A percentile compares a stretch with the other conserved stretches of the same genome.
Evolutionary conservation across 2,113 vertebrate genomes (phyloP).

Genomic region (Chaetorhynchus papuensis): DNA sequence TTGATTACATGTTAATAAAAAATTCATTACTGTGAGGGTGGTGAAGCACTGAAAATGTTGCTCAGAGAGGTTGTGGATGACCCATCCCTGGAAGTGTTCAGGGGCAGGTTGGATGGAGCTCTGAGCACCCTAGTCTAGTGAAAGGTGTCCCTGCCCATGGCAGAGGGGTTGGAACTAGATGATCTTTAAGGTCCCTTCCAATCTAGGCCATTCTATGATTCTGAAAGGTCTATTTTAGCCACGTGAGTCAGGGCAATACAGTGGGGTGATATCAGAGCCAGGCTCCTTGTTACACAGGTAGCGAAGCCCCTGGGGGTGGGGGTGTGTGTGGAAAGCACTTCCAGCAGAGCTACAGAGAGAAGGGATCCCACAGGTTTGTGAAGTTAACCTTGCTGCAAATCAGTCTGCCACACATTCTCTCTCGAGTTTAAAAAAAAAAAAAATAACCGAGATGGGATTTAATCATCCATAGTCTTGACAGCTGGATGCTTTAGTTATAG

Average conservation of each 20-base stretch:
- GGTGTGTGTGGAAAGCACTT: neutral
- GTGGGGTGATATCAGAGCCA: neutral
- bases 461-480: neutral
- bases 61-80: neutral
- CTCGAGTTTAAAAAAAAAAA: neutral
- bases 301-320: accelerated
- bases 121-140: neutral
- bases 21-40: neutral
- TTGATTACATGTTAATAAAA: neutral
- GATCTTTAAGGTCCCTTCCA: neutral
- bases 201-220: neutral
- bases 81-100: neutral
- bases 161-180: neutral
- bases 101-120: neutral
- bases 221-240: neutral
- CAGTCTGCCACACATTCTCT: neutral
- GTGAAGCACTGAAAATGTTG: neutral
- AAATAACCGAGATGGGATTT: neutral
- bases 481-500: neutral
- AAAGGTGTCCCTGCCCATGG: neutral
- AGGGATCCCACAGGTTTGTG: neutral
- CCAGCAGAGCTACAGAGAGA: neutral
- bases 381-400: neutral
- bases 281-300: neutral
- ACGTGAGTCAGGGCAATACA: neutral